Base-by-base conservation (phyloP, 2,888 invertebrate species). In the Leptarthrus brevirostris region DNA sequence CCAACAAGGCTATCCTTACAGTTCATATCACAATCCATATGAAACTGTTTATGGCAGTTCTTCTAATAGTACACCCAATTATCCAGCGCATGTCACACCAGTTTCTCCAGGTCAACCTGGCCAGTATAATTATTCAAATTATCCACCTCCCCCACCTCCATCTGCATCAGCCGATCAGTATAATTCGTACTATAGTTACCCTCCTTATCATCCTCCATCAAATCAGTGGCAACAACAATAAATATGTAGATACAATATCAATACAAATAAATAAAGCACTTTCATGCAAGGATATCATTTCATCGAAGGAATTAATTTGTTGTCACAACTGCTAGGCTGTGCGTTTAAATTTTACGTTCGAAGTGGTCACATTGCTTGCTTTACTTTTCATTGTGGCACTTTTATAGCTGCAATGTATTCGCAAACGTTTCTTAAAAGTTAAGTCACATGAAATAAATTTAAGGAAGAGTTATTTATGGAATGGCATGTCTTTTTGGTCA, bases 21-120 rank as follows among this genome's bases (percentile, higher is more conserved):
- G 80, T 53, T 79, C 81, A 52, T 81, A 83, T 58, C 81, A 81
- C 70, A 72, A 80, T 8, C 81, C 80, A n/a, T 83, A 81, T 76
- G 81, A 81, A 79, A 81, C 80, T 61, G 79, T 81, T 36, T 80
- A 79, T 74, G 78, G 79, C 18, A 36, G 36, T 16, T 22, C 26
- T 20, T n/a, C 36, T 24, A 36, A 8, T 34, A 34, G 18, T 16
- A 16, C 69, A 1, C 36, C 54, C 2, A 30, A 36, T 24, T 52
- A 53, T 36, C 24, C 53, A 6, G 16, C 26, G 10, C 44, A 40
- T 26, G 14, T 20, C 14, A 24, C 64, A 8, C 22, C 44, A n/a
- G 12, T 20, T 3, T 26, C 64, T 0, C 22, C 24, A 24, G 30
- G n/a, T 16, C 70, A 71, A 54, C 36, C 52, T 54, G 47, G 26